A percentile compares a stretch with the other conserved stretches of the same genome.
phyloP scores from a whole-genome alignment of 2,113 vertebrate genomes.

The Gallinago jamesoni region DNA sequence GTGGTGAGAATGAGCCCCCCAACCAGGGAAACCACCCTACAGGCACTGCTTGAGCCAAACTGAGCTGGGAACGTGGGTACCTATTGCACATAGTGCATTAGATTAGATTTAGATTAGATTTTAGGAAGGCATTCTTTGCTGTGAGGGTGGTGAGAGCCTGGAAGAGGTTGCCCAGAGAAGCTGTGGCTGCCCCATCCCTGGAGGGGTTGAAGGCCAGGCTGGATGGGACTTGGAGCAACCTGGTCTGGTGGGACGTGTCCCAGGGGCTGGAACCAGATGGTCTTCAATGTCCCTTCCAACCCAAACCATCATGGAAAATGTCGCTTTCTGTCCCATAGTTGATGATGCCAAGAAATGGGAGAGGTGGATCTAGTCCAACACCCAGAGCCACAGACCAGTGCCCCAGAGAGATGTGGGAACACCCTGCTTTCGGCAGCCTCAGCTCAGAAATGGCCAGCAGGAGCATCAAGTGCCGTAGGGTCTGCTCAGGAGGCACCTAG shows the following conservation, averaged over 20 bases:
- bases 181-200: too few species aligned
- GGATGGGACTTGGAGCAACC: too few species aligned
- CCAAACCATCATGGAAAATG: not conserved
- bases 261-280: too few species aligned
- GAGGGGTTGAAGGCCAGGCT: too few species aligned
- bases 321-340: not conserved
- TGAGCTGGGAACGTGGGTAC: not conserved
- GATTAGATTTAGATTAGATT: not conserved
- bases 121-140: too few species aligned
- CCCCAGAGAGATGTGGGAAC: not conserved
- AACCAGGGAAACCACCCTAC: not conserved
- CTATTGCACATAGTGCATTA: not conserved
- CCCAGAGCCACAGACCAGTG: not conserved
- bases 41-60: not conserved
- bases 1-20: not conserved
- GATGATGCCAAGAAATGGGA: not conserved
- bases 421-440: not conserved
- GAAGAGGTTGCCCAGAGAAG: too few species aligned
- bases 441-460: not conserved
- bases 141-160: too few species aligned
- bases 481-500: not conserved
- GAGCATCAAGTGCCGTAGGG: rapidly evolving
- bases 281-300: too few species aligned
- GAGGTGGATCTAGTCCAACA: not conserved
- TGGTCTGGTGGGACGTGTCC: too few species aligned